A percentile compares a stretch with the other conserved stretches of the same genome.
Conservation (phyloP, 1,140 invertebrate genomes). For the Rhysida immarginata region DNA sequence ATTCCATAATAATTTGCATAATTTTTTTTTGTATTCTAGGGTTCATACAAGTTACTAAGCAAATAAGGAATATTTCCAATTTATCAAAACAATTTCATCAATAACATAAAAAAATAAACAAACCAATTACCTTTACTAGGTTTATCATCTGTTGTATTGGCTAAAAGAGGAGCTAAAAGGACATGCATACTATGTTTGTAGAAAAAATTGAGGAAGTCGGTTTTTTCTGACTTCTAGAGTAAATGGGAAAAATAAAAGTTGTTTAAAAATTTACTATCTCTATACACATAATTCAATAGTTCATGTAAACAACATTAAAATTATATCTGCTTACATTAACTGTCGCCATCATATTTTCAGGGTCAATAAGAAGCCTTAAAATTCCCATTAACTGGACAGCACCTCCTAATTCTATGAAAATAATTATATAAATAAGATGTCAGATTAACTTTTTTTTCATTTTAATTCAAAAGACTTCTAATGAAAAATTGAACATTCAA, state of each 20-base stretch:
- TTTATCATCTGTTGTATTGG: constrained; percentile 73
- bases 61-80: too few species aligned
- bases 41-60: neutral
- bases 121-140: constrained; percentile 43
- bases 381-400: constrained; percentile 92
- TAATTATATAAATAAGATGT: too few species aligned
- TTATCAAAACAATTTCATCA: constrained; percentile 1
- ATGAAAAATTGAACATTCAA: too few species aligned
- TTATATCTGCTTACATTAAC: constrained; percentile 49
- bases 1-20: too few species aligned
- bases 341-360: constrained; percentile 93
- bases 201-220: constrained; percentile 96
- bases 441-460: too few species aligned
- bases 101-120: too few species aligned
- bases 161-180: constrained; percentile 68
- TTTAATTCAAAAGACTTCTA: too few species aligned
- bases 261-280: too few species aligned
- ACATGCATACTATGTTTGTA: constrained; percentile 97
- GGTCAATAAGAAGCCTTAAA: constrained; percentile 82
- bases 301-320: too few species aligned
- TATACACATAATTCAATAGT: too few species aligned
- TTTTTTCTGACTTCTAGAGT: constrained; percentile 75
- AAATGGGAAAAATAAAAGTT: constrained; percentile 16
- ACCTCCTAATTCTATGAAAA: constrained; percentile 77
- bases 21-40: too few species aligned